Conservation (phyloP, 2,888 invertebrate genomes). For the Drosophila recens region DNA sequence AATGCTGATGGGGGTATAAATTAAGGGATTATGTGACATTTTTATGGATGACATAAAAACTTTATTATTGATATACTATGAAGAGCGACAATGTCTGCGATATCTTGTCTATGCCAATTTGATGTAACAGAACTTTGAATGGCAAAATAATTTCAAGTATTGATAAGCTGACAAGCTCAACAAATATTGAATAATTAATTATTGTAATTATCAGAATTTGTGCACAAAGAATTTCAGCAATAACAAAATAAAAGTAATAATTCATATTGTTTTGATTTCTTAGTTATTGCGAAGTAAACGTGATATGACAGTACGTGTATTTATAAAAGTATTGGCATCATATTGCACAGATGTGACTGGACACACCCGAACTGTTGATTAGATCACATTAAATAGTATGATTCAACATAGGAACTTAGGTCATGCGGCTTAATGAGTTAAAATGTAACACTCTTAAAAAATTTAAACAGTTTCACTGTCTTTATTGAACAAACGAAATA, state of each 20-base stretch:
- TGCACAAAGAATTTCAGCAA: not conserved
- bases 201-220: not conserved
- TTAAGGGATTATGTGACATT: slow-evolving; percentile 62
- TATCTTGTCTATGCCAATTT: not conserved
- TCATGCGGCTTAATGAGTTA: slow-evolving; percentile 42
- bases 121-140: slow-evolving; percentile 1
- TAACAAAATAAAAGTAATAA: not conserved
- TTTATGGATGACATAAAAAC: slow-evolving; percentile 63
- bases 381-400: slow-evolving; percentile 29
- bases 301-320: slow-evolving; percentile 22
- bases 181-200: slow-evolving; percentile 12
- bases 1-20: slow-evolving; percentile 44
- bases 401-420: slow-evolving; percentile 21
- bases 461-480: not conserved
- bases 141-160: not conserved
- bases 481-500: not conserved
- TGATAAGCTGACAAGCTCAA: slow-evolving; percentile 1
- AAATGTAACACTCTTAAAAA: not conserved
- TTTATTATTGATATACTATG: slow-evolving; percentile 53
- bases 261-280: slow-evolving; percentile 4
- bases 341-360: slow-evolving; percentile 25
- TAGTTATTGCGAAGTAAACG: slow-evolving; percentile 12
- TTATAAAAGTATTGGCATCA: slow-evolving; percentile 31
- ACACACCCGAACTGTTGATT: slow-evolving; percentile 34
- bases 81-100: not conserved